Base-by-base conservation (phyloP, 2,888 invertebrate genomes). In the Muscina levida region DNA sequence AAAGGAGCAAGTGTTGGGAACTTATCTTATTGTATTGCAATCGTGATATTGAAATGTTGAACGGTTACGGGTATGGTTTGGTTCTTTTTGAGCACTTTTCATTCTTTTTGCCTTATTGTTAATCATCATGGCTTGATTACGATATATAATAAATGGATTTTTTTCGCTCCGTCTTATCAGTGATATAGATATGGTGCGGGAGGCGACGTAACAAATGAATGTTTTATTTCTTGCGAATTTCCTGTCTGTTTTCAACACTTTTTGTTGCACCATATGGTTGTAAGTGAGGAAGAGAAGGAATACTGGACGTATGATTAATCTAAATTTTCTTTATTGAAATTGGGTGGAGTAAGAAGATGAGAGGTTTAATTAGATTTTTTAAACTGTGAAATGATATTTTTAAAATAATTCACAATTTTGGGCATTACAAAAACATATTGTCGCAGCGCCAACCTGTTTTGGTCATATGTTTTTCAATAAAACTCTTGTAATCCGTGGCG, bases 111-210 rank as follows among this genome's bases (percentile, higher is more conserved):
- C 11, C 15, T 31, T 39, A 39, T 44, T 51, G 65, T 42, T 68
- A 53, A 57, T 72, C 67, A 42, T 68, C 68, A 79, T 53, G 51
- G 39, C 67, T 79, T 53, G 24, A 46, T 68, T 76, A n/a, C n/a
- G 31, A 48, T 42, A 70, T 68, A 68, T 68, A 72, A 79, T 79
- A 70, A 76, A 70, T 80, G 48, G 42, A 65, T 68, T 53, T 48
- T 17, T 76, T n/a, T n/a, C n/a, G n/a, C n/a, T n/a, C n/a, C n/a
- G n/a, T n/a, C n/a, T n/a, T n/a, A n/a, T n/a, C n/a, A n/a, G n/a
- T n/a, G n/a, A n/a, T n/a, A n/a, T n/a, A n/a, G n/a, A n/a, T n/a
- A n/a, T n/a, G n/a, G n/a, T n/a, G n/a, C n/a, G n/a, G n/a, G n/a
- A n/a, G n/a, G n/a, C n/a, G n/a, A n/a, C n/a, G n/a, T n/a, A 8